Evolutionary conservation across 2,888 invertebrate genomes (phyloP).

Genomic region (Candidula unifasciata): DNA sequence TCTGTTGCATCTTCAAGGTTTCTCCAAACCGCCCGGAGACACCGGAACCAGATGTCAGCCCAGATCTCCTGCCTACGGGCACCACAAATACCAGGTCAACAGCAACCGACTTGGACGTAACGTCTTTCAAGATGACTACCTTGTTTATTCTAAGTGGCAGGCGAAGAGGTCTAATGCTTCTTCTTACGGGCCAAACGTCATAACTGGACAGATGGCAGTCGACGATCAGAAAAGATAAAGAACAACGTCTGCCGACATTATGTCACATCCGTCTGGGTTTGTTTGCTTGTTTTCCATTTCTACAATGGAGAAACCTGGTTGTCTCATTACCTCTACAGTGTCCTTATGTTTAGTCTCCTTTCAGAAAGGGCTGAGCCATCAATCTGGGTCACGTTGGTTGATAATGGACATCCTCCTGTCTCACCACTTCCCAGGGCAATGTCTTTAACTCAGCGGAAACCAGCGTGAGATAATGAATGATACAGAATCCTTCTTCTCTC

Average conservation of each 20-base stretch:
- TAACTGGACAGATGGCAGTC: conserved; percentile 25
- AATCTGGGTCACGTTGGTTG: background rate
- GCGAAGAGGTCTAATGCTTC: background rate
- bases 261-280: conserved; percentile 7
- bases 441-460: no score
- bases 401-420: no score
- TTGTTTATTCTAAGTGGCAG: background rate
- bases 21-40: background rate
- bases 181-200: background rate
- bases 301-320: background rate
- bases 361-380: background rate
- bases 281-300: background rate
- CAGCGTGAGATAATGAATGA: no score
- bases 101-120: background rate
- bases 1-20: background rate
- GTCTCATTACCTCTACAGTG: background rate
- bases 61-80: background rate
- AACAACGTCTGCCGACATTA: background rate
- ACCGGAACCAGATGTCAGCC: background rate
- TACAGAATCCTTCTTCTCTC: no score
- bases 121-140: background rate
- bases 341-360: background rate
- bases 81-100: background rate
- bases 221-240: background rate
- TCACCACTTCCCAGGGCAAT: no score